Evolutionary conservation across 2,113 vertebrate species (phyloP).

Genomic region (Pangasianodon hypophthalmus): DNA sequence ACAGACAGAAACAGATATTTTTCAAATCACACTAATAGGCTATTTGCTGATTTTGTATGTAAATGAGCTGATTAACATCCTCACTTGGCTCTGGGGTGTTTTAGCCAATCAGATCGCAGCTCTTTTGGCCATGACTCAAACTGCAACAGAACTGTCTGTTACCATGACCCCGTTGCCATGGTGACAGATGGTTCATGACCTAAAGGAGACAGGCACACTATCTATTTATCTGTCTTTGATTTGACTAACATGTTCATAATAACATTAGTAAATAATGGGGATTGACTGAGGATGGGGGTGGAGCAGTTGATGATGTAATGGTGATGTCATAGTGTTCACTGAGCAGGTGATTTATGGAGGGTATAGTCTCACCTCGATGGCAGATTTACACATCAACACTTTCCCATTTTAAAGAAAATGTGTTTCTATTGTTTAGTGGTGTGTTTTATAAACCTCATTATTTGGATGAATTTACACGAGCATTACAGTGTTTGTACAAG

Average conservation of each 20-base stretch:
- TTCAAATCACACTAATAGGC: neutral
- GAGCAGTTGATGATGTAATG: neutral
- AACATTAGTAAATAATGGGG: neutral
- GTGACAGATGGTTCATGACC: constrained; percentile 12
- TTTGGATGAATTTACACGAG: neutral
- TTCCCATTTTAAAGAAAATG: neutral
- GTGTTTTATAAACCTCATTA: neutral
- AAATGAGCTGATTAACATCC: constrained; percentile 7
- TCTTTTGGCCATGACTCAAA: neutral
- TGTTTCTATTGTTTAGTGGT: neutral
- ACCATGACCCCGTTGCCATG: neutral
- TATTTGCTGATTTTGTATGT: constrained; percentile 11
- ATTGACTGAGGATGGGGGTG: neutral
- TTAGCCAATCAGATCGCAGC: constrained; percentile 2
- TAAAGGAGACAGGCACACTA: neutral
- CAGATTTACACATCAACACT: neutral
- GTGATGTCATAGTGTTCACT: neutral
- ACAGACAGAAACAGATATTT: neutral
- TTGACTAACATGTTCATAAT: neutral
- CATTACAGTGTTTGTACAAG: neutral
- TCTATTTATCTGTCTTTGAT: neutral
- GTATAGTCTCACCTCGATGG: neutral
- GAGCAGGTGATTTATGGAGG: neutral
- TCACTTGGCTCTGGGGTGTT: neutral
- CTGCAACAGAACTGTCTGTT: neutral